These are phyloP conservation scores for Mellilla xanthometata DNA, from an alignment of 2,888 invertebrate genomes.

Conservation along the genomic window DNA sequence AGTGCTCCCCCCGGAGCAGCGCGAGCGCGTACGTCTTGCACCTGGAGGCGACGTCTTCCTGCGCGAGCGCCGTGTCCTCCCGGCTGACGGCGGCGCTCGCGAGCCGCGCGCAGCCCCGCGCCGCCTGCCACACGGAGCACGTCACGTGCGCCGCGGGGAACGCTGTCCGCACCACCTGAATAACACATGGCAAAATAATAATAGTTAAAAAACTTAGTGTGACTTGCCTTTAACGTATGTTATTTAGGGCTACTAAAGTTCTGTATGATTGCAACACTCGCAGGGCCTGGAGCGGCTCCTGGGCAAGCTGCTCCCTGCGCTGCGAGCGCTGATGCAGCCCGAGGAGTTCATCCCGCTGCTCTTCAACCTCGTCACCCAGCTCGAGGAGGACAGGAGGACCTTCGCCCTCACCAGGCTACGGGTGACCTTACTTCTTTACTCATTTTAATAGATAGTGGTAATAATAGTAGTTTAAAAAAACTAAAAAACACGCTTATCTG, in stretches of 20 bases:
- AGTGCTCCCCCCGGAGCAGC: constrained; percentile 59
- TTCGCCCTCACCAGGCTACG: constrained; percentile 69
- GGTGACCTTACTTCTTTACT: no score
- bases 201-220: background rate
- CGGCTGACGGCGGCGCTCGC: constrained; percentile 35
- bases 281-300: constrained; percentile 68
- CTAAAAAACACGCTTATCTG: no score
- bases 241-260: no score
- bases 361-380: constrained; percentile 69
- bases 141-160: constrained; percentile 73
- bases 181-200: background rate
- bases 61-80: constrained; percentile 31
- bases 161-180: constrained; percentile 59
- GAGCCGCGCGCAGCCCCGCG: constrained; percentile 50
- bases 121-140: constrained; percentile 73
- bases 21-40: constrained; percentile 72
- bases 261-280: no score
- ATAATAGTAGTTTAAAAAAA: no score
- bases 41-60: constrained; percentile 53
- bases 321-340: constrained; percentile 61
- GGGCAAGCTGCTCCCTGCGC: constrained; percentile 56
- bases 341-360: constrained; percentile 75
- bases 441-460: no score
- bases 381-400: constrained; percentile 67
- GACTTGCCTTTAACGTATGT: no score